A percentile compares a stretch with the other conserved stretches of the same genome.
These are phyloP conservation scores for Botrylloides violaceus DNA, from an alignment of 23 tunicate species.

Conservation along the genomic window DNA sequence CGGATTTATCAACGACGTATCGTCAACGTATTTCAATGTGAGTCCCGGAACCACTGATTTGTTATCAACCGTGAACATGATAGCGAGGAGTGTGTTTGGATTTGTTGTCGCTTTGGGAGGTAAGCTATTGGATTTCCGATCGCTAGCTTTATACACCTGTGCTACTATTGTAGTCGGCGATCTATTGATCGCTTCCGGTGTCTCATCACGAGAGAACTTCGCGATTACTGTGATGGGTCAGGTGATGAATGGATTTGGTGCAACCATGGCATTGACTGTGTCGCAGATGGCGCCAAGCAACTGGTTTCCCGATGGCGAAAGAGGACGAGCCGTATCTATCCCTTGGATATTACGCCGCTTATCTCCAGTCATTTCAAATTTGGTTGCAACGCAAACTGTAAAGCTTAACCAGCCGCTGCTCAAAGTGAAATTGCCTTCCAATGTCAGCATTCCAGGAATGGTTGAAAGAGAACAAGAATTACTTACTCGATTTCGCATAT, in stretches of 20 bases:
- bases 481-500: neutral
- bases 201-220: neutral
- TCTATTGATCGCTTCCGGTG: slow-evolving; percentile 10
- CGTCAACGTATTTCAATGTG: slow-evolving; percentile 2
- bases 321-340: slow-evolving; percentile 11
- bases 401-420: neutral
- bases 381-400: slow-evolving; percentile 10
- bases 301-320: slow-evolving; percentile 15
- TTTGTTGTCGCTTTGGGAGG: slow-evolving; percentile 17
- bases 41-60: neutral
- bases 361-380: slow-evolving; percentile 4
- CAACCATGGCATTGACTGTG: slow-evolving; percentile 12
- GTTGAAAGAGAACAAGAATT: neutral
- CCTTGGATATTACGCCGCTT: slow-evolving; percentile 15
- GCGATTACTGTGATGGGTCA: slow-evolving; percentile 7
- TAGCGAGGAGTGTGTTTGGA: slow-evolving; percentile 15
- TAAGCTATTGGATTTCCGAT: neutral
- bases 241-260: slow-evolving; percentile 18
- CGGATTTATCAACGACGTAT: slow-evolving; percentile 16
- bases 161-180: slow-evolving; percentile 13
- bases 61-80: slow-evolving; percentile 16
- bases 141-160: slow-evolving; percentile 1
- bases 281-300: slow-evolving; percentile 20
- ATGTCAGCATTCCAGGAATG: neutral
- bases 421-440: neutral